Base-by-base conservation (phyloP, 2,888 invertebrate species). In the Colletes collaris region DNA sequence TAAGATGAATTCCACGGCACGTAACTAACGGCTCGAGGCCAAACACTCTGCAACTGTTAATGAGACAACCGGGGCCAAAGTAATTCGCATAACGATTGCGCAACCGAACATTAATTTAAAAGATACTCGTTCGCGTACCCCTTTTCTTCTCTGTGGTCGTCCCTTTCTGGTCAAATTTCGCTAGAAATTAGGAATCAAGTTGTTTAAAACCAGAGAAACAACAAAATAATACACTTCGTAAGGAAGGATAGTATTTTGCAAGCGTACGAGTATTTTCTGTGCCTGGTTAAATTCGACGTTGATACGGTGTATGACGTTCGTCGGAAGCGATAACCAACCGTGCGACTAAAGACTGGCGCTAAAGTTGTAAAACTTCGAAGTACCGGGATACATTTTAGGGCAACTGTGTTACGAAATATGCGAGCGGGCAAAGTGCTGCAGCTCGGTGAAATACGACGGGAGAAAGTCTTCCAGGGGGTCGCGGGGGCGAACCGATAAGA, bases 1-100 rank as follows among this genome's bases (percentile, higher is more conserved):
- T 65, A 81, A 83, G 83, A 82, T 72, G 85, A 68, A 73, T 83
- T 68, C 67, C 62, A 55, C 59, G 68, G 67, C 52, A 58, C 75
- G 76, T 74, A 77, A 82, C 74, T 79, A 80, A 71, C 67, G 76
- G 59, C 52, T 46, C 27, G 55, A 8, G 46, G 19, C 56, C 27
- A 40, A 77, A 70, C 65, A 55, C 37, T 46, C 64, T 19, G 52
- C 46, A 81, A 85, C 68, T 74, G 66, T 75, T 80, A 79, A 86
- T 66, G 83, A 79, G 72, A 46, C 76, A 73, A 67, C 58, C 19
- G 82, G 71, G 79, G 83, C 63, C 56, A 7, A 35, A 75, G 72
- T 81, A 83, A 79, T 85, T 74, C 56, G 71, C 59, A 52, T 66
- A 79, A 66, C 55, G 58, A 59, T 52, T 49, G 27, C 37, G 44